These are phyloP conservation scores for Scolanthus callimorphus DNA, from an alignment of 92 coral and sea anemone species.

Conservation along the genomic window DNA sequence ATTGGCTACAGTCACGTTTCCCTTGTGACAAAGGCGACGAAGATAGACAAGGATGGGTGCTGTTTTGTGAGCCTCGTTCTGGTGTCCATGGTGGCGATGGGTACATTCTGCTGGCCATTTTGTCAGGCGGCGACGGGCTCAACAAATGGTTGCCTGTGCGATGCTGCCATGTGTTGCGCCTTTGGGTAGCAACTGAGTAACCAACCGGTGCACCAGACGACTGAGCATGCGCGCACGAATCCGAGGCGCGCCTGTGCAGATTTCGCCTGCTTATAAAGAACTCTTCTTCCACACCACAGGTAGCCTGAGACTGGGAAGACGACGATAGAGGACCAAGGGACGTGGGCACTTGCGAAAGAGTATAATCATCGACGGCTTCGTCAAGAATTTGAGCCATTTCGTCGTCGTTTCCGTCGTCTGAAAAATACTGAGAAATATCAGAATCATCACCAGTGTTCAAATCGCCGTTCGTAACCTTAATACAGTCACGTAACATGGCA, in stretches of 20 bases:
- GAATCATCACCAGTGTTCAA: not conserved
- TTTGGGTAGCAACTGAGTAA: not conserved
- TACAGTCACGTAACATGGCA: not conserved
- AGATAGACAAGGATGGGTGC: not conserved
- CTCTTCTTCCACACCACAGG: not conserved
- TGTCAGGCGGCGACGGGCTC: not conserved
- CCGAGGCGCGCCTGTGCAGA: not conserved
- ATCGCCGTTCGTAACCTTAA: not conserved
- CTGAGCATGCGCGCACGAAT: not conserved
- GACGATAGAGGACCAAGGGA: not conserved
- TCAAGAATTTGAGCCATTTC: not conserved
- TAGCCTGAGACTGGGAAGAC: not conserved
- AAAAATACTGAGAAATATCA: not conserved
- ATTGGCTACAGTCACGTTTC: no score
- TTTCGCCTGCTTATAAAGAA: not conserved
- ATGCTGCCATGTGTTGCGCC: not conserved
- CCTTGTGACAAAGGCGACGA: not conserved
- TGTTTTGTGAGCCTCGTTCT: not conserved
- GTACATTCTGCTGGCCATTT: not conserved
- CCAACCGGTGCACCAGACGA: no score
- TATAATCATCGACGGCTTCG: not conserved
- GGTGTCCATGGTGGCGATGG: conserved; percentile 2
- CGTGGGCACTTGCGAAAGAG: not conserved
- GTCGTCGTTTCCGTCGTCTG: not conserved
- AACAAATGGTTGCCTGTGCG: not conserved